phyloP scores from a whole-genome alignment of 2,797 vertebrate genomes.

The Podarcis lilfordi region DNA sequence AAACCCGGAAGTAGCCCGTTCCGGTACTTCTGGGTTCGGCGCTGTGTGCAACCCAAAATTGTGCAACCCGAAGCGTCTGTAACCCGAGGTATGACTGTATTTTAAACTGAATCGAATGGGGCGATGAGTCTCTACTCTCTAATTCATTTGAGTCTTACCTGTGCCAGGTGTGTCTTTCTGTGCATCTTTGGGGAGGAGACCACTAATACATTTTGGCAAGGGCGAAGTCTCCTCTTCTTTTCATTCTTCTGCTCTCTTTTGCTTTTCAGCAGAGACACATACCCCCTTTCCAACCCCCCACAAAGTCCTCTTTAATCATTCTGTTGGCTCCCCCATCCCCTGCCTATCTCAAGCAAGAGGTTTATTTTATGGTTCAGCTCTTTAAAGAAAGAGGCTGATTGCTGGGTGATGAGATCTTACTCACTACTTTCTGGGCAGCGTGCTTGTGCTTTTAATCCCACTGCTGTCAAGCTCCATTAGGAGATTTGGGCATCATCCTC shows the following conservation, averaged over 20 bases:
- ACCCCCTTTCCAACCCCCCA: not conserved
- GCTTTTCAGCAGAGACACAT: not conserved
- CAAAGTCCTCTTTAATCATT: not conserved
- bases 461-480: conserved; percentile 81
- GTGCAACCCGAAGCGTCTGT: too few relatives aligned
- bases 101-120: not conserved
- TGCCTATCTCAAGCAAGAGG: conserved; percentile 53
- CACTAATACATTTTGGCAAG: not conserved
- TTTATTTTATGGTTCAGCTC: conserved; percentile 72
- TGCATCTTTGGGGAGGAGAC: not conserved
- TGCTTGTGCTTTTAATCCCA: conserved; percentile 73
- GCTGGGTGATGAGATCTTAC: conserved; percentile 54
- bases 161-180: not conserved
- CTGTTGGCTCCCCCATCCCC: conserved; percentile 1
- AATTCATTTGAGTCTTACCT: not conserved
- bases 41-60: too few relatives aligned
- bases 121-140: not conserved
- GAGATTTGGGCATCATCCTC: conserved; percentile 69
- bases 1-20: too few relatives aligned
- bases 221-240: not conserved
- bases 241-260: not conserved
- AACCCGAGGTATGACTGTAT: too few relatives aligned
- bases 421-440: conserved; percentile 38
- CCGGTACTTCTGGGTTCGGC: too few relatives aligned
- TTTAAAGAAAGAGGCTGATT: conserved; percentile 60